These are phyloP conservation scores for Rhinichthys klamathensis DNA, from an alignment of 2,113 vertebrate species.

Conservation along the genomic window DNA sequence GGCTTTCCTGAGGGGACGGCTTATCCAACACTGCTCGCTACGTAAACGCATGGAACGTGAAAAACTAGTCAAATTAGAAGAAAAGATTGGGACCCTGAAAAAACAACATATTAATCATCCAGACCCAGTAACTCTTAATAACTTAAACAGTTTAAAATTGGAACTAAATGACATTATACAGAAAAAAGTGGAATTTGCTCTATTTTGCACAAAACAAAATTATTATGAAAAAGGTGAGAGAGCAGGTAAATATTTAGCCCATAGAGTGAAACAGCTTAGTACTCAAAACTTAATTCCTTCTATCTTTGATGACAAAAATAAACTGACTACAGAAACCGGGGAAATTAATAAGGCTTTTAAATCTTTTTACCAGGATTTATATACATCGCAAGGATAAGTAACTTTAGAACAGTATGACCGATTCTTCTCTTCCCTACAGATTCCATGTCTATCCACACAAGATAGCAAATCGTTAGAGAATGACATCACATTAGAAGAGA, in stretches of 20 bases:
- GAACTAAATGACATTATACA: not conserved
- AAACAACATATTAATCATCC: not conserved
- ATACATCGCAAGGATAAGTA: not conserved
- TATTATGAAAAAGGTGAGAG: constrained; percentile 14
- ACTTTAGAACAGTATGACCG: not conserved
- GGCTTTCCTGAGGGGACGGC: not conserved
- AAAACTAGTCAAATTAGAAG: not conserved
- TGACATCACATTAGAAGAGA: not conserved
- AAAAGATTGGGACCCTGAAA: not conserved
- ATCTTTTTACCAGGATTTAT: not conserved
- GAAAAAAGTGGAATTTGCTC: not conserved
- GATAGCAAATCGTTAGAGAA: not conserved
- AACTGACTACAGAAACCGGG: not conserved
- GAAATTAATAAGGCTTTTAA: constrained; percentile 1
- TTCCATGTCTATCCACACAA: not conserved
- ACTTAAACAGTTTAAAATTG: not conserved
- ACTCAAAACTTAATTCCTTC: not conserved
- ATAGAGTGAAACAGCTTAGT: not conserved
- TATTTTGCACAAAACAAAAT: not conserved
- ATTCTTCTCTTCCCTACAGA: not conserved
- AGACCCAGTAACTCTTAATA: not conserved
- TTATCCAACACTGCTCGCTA: not conserved
- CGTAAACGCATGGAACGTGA: not conserved
- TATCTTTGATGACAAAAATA: not conserved
- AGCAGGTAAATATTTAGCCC: not conserved